phyloP scores from a whole-genome alignment of 2,888 invertebrate species.

The Zygothrica quintamaculata region DNA sequence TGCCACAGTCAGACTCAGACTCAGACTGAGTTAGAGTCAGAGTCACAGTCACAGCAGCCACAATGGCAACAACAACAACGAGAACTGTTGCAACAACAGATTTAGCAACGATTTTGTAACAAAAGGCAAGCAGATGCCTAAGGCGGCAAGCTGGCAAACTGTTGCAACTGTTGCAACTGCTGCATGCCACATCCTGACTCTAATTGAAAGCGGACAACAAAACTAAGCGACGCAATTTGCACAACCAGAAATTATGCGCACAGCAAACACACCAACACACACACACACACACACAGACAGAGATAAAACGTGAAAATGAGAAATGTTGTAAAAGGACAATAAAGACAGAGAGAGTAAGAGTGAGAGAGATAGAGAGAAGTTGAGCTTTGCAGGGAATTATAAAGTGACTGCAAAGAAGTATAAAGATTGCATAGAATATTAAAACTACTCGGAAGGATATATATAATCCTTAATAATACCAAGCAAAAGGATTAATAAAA shows the following conservation, averaged over 20 bases:
- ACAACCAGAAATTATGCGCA: slow-evolving; percentile 40
- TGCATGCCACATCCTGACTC: slow-evolving; percentile 36
- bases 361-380: not conserved
- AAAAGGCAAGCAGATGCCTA: slow-evolving; percentile 53
- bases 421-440: too few species aligned
- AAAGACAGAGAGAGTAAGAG: not conserved
- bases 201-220: slow-evolving; percentile 68
- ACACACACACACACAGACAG: slow-evolving; percentile 1
- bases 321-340: slow-evolving; percentile 31
- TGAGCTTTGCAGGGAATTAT: too few species aligned
- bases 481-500: too few species aligned
- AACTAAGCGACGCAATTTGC: slow-evolving; percentile 53
- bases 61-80: slow-evolving; percentile 32
- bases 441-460: too few species aligned
- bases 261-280: slow-evolving; percentile 7
- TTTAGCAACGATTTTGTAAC: slow-evolving; percentile 57
- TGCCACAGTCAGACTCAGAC: too few species aligned
- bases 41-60: slow-evolving; percentile 12
- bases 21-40: not conserved
- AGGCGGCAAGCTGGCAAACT: slow-evolving; percentile 47
- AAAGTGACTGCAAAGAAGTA: too few species aligned
- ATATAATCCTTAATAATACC: too few species aligned
- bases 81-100: slow-evolving; percentile 36
- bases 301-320: slow-evolving; percentile 37
- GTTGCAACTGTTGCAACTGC: slow-evolving; percentile 55